Evolutionary conservation across 2,797 vertebrate genomes (phyloP).

Genomic region (Gallinago solitaria): DNA sequence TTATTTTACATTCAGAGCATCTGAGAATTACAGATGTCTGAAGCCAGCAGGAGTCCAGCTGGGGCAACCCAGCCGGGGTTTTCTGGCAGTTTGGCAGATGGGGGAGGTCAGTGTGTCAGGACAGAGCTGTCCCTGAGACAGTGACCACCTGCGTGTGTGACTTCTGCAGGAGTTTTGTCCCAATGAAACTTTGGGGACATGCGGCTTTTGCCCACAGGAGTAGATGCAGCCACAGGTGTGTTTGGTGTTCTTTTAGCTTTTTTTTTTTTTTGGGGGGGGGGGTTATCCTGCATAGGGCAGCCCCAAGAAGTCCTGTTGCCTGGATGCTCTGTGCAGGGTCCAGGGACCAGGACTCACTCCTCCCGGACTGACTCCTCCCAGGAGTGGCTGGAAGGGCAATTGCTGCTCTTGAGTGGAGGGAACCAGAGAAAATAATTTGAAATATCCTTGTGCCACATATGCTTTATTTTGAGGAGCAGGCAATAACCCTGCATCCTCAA

Average conservation of each 20-base stretch:
- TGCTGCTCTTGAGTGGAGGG: background rate
- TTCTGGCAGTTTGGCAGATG: background rate
- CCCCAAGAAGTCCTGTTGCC: background rate
- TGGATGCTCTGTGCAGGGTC: accelerated
- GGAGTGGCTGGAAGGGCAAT: background rate
- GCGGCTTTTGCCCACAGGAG: background rate
- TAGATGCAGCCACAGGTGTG: background rate
- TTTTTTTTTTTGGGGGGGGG: too few species aligned
- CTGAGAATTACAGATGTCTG: background rate
- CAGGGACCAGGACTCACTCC: background rate
- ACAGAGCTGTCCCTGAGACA: background rate
- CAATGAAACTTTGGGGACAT: background rate
- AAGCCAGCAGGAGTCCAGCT: background rate
- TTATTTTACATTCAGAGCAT: background rate
- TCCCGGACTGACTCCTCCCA: background rate
- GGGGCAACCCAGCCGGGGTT: too few species aligned
- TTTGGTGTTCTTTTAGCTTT: background rate
- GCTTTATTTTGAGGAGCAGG: constrained; percentile 37
- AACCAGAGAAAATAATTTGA: background rate
- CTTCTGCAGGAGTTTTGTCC: background rate
- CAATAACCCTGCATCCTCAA: background rate
- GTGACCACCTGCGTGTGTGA: accelerated
- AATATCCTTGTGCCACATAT: constrained; percentile 29
- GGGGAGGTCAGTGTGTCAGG: background rate
- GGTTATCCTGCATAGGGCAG: background rate